Conservation (phyloP, 1,140 invertebrate genomes). For the Pogonomyrmex barbatus region DNA sequence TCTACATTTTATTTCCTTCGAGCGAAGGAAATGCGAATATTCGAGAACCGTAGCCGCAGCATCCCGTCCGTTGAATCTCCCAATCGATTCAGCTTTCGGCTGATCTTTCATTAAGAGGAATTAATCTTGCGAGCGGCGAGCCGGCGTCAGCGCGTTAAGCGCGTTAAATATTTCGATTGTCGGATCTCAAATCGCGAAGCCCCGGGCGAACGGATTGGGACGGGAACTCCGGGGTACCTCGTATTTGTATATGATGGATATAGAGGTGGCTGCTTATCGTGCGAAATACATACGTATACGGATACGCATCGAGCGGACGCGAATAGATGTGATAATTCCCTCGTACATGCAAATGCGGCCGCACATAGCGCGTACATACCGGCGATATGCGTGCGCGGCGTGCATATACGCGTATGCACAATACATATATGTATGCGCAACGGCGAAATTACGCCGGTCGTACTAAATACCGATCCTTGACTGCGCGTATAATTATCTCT, state of each 20-base stretch:
- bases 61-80: neutral
- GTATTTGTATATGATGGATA: neutral
- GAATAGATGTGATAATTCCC: conserved; percentile 56
- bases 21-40: neutral
- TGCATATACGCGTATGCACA: no score
- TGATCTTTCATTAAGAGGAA: neutral
- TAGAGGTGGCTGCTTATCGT: conserved; percentile 12
- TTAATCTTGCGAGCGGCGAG: neutral
- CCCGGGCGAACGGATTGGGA: neutral
- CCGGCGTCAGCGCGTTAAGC: neutral
- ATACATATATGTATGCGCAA: neutral
- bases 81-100: neutral
- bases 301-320: conserved; percentile 43
- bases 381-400: neutral
- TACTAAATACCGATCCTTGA: conserved; percentile 58
- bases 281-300: conserved; percentile 35
- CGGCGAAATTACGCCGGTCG: conserved; percentile 12
- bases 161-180: conserved; percentile 3
- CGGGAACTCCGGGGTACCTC: neutral
- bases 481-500: conserved; percentile 48
- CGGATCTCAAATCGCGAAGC: neutral
- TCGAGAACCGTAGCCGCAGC: neutral
- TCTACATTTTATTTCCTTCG: no score
- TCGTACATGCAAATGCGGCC: conserved; percentile 35
- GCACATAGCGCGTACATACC: conserved; percentile 27